These are phyloP conservation scores for Drosophila mayri DNA, from an alignment of 1,140 invertebrate species.

Conservation along the genomic window DNA sequence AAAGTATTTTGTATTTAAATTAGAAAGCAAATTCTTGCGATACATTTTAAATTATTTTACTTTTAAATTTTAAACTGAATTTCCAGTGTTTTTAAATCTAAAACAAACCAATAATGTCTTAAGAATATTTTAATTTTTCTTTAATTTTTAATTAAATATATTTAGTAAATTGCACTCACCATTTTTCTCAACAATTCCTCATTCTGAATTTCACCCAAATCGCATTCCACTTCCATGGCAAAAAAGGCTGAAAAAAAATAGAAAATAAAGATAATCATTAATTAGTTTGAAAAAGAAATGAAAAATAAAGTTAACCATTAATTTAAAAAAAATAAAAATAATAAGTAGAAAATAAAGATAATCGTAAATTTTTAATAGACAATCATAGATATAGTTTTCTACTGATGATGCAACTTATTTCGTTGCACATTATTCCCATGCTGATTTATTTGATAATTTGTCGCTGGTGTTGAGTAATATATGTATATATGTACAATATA, in stretches of 20 bases:
- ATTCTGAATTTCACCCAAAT: conserved; percentile 89
- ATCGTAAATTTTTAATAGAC: not conserved
- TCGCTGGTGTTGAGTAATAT: conserved; percentile 36
- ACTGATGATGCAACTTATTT: conserved; percentile 49
- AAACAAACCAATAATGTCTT: not conserved
- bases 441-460: conserved; percentile 66
- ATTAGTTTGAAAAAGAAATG: too few species aligned
- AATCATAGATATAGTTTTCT: not conserved
- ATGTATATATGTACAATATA: not conserved
- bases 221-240: conserved; percentile 86
- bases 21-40: too few species aligned
- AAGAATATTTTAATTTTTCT: not conserved
- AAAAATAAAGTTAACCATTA: too few species aligned
- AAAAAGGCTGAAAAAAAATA: conserved; percentile 24
- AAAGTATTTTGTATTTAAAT: too few species aligned
- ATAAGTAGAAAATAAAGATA: conserved; percentile 14
- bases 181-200: conserved; percentile 90
- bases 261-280: conserved; percentile 5
- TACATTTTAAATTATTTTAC: too few species aligned
- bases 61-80: not conserved
- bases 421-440: conserved; percentile 57
- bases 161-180: conserved; percentile 86
- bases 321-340: not conserved
- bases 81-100: too few species aligned
- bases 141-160: not conserved